Percentiles rank a stretch among this genome's conserved stretches.
Evolutionary conservation across 2,113 vertebrate genomes (phyloP).

Genomic region (Melierax canorus): DNA sequence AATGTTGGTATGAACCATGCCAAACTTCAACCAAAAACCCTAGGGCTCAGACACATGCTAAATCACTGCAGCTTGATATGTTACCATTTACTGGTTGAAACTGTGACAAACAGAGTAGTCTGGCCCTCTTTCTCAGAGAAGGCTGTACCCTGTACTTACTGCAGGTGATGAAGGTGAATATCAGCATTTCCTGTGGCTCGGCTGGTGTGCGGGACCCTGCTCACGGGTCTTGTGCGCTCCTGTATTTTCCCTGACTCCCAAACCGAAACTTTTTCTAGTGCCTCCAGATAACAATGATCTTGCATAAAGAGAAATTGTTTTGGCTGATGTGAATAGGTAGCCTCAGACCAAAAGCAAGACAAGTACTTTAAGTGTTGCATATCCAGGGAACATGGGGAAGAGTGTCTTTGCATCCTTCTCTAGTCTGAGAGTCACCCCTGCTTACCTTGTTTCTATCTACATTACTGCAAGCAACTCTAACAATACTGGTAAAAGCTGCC

Average conservation of each 20-base stretch:
- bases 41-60: background rate
- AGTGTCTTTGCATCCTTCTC: background rate
- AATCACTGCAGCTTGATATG: background rate
- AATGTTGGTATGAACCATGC: background rate
- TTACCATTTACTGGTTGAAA: background rate
- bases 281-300: background rate
- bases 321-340: background rate
- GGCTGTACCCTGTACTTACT: background rate
- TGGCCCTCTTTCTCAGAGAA: background rate
- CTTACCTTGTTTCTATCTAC: background rate
- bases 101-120: background rate
- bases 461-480: background rate
- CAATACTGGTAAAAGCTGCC: background rate
- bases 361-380: background rate
- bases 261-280: background rate
- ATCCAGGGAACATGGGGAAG: background rate
- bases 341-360: background rate
- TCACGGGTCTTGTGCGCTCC: accelerated
- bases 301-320: accelerated
- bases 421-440: background rate
- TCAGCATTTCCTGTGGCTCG: background rate
- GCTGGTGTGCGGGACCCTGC: background rate
- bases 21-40: background rate
- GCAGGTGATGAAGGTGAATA: background rate
- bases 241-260: background rate